Base-by-base conservation (phyloP, 1,140 invertebrate genomes). In the Pogonomyrmex barbatus region DNA sequence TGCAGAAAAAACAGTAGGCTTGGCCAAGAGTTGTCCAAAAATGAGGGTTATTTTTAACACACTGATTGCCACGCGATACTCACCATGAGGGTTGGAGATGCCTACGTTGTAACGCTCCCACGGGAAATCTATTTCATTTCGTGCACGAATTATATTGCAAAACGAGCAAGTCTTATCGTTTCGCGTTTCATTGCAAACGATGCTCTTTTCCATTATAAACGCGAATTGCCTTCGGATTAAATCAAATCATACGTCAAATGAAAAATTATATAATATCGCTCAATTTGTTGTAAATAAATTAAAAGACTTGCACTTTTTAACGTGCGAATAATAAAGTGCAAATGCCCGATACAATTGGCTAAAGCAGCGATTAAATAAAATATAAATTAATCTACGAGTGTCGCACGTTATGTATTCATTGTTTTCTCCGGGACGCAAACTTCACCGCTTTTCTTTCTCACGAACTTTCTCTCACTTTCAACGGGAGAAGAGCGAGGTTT, bases 71-170 rank as follows among this genome's bases (percentile, higher is more conserved):
- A 62, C 68, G 45, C 33, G 56, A 75, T 75, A 75, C 30, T 75
- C 33, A 24, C 36, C 36, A n/a, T n/a, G 10, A 56, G 36, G 33
- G n/a, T 47, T 58, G 17, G 30, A 81, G 9, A 36, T 58, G 67
- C 17, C 39, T 73, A 47, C 24, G 60, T 86, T 60, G 63, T 36
- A 86, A 68, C 17, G 33, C 2, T 52, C 85, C 24, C 85, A 10
- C 6, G 77, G 77, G 85, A 86, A 83, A 86, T 86, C 78, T 82
- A 58, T 60, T 54, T 71, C 54, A 52, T 86, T 86, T 82, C 67
- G 67, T 60, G 60, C 67, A 67, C 76, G 63, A 82, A 79, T 86
- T 83, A 62, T 62, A 68, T 60, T 17, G 85, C 77, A 83, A 70
- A 82, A 58, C 54, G 52, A 86, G 33, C 67, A 76, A 71, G n/a